These are phyloP conservation scores for Scolopax rusticola DNA, from an alignment of 2,797 vertebrate species.

Conservation along the genomic window DNA sequence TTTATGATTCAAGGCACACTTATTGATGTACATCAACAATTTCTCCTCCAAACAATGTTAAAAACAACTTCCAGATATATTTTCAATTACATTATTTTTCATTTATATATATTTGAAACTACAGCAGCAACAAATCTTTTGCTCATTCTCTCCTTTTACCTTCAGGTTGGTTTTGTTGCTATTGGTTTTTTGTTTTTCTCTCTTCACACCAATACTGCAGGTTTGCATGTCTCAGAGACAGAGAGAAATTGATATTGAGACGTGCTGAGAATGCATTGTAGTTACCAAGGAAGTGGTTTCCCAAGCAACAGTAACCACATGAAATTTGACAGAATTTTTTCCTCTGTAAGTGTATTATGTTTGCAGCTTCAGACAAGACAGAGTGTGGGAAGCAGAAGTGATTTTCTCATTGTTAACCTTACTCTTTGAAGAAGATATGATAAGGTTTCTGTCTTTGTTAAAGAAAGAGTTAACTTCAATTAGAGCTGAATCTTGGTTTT, in stretches of 20 bases:
- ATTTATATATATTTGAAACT: background rate
- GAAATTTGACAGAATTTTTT: constrained; percentile 54
- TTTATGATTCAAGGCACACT: background rate
- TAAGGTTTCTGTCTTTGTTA: background rate
- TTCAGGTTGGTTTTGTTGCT: background rate
- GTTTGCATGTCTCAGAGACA: background rate
- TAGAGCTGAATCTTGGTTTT: background rate
- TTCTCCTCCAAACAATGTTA: background rate
- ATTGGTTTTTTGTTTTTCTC: background rate
- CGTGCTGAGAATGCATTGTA: constrained; percentile 45
- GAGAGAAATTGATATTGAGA: constrained; percentile 44
- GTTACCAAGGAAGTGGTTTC: constrained; percentile 69
- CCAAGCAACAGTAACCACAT: constrained; percentile 67
- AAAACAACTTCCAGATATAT: background rate
- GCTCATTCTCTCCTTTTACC: background rate
- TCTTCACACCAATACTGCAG: background rate
- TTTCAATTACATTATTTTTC: background rate
- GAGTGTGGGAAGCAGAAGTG: background rate
- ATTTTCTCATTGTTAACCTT: background rate
- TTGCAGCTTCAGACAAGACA: background rate
- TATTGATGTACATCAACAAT: background rate
- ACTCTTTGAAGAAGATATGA: background rate
- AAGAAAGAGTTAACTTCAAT: background rate
- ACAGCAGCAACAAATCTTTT: background rate
- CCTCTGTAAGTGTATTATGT: background rate